phyloP scores from a whole-genome alignment of 2,113 vertebrate species.

The Rhinichthys klamathensis region DNA sequence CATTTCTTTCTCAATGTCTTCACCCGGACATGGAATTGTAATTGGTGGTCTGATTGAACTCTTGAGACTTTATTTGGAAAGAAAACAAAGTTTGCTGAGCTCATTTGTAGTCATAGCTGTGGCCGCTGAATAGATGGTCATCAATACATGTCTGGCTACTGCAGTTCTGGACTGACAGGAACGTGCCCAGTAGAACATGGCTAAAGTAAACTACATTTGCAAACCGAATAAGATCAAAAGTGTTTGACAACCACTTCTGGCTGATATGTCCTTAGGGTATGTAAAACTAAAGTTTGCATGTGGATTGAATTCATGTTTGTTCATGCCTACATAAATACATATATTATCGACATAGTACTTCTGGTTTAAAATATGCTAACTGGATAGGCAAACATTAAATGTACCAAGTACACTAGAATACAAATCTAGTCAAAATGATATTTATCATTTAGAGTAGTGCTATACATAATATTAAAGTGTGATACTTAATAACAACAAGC shows the following conservation, averaged over 20 bases:
- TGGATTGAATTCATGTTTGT: constrained; percentile 45
- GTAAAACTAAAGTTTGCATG: not conserved
- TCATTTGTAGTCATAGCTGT: not conserved
- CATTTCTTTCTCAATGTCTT: not conserved
- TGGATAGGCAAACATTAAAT: not conserved
- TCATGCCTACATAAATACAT: constrained; percentile 44
- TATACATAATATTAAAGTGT: not conserved
- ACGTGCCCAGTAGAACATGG: not conserved
- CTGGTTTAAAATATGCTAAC: not conserved
- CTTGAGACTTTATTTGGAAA: not conserved
- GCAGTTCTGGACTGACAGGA: not conserved
- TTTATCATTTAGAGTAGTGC: not conserved
- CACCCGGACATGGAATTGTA: not conserved
- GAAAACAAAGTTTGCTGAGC: not conserved
- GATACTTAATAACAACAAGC: not conserved
- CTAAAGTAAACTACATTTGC: constrained; percentile 9
- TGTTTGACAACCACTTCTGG: constrained; percentile 11
- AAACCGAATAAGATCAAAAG: constrained; percentile 25
- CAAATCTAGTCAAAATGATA: not conserved
- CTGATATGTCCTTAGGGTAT: not conserved
- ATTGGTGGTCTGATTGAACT: not conserved
- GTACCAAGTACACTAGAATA: not conserved
- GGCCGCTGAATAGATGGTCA: not conserved
- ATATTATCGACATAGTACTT: constrained; percentile 60
- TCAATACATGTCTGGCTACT: not conserved